These are phyloP conservation scores for Samia ricini DNA, from an alignment of 1,140 invertebrate genomes.

Conservation along the genomic window DNA sequence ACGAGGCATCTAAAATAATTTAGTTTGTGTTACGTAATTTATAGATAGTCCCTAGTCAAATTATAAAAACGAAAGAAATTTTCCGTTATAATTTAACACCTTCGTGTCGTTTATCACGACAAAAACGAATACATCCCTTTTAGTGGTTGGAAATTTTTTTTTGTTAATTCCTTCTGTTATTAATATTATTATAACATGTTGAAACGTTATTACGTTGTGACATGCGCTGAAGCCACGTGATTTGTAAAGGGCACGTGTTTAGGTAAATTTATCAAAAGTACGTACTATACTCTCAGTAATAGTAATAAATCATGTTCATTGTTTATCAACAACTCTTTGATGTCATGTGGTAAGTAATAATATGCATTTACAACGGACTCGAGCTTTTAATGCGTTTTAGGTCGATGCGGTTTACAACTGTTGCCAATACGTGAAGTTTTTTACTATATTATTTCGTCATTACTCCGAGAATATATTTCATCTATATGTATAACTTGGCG, in stretches of 20 bases:
- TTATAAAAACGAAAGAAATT: no score
- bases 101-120: background rate
- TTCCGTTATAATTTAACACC: background rate
- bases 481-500: background rate
- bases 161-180: slow-evolving; percentile 28
- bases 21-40: no score
- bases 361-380: slow-evolving; percentile 8
- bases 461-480: background rate
- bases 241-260: slow-evolving; percentile 21
- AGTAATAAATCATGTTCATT: slow-evolving; percentile 17
- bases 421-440: background rate
- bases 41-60: no score
- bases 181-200: slow-evolving; percentile 27
- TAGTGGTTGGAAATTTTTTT: slow-evolving; percentile 10
- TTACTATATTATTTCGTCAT: background rate
- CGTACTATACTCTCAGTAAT: slow-evolving; percentile 1
- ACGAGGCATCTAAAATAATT: no score
- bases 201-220: slow-evolving; percentile 24
- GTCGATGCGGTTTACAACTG: background rate
- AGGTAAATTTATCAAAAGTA: slow-evolving; percentile 24
- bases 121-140: background rate
- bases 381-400: background rate
- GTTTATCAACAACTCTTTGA: slow-evolving; percentile 27
- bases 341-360: slow-evolving; percentile 19
- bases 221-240: slow-evolving; percentile 34